Conservation (phyloP, 2,797 vertebrate genomes). For the Argya squamiceps region DNA sequence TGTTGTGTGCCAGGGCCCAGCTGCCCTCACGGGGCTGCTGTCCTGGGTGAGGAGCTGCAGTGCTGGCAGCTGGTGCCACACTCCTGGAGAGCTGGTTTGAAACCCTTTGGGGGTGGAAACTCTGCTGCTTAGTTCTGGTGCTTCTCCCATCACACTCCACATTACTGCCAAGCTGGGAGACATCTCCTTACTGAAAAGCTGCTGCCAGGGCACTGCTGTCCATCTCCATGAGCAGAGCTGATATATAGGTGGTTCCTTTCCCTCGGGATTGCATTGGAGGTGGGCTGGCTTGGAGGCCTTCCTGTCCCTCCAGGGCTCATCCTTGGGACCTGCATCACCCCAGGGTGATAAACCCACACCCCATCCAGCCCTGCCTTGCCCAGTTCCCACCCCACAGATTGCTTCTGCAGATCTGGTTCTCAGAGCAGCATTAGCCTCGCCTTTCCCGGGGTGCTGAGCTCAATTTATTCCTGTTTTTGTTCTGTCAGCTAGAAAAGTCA, state of each 20-base stretch:
- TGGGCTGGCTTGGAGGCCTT: not conserved
- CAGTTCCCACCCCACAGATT: not conserved
- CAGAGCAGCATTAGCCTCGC: fast-evolving
- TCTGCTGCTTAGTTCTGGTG: not conserved
- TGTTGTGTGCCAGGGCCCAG: not conserved
- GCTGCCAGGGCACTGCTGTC: not conserved
- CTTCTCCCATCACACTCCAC: not conserved
- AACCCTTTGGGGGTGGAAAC: not conserved
- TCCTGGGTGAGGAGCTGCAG: not conserved
- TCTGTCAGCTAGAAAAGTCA: not conserved
- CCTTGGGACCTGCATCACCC: not conserved
- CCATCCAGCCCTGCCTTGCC: not conserved
- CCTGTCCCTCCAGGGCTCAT: not conserved
- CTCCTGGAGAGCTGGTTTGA: not conserved
- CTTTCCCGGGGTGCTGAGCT: not conserved
- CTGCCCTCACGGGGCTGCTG: not conserved
- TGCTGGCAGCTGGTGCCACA: not conserved
- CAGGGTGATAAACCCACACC: not conserved
- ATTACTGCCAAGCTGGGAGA: not conserved
- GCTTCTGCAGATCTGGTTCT: not conserved
- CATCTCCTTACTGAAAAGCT: fast-evolving
- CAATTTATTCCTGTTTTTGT: not conserved
- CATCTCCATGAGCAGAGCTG: not conserved
- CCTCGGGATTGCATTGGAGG: fast-evolving
- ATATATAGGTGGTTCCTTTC: fast-evolving